Percentiles rank a stretch among this genome's conserved stretches.
Evolutionary conservation across 2,113 vertebrate species (phyloP).

Genomic region (Cinclus cinclus): DNA sequence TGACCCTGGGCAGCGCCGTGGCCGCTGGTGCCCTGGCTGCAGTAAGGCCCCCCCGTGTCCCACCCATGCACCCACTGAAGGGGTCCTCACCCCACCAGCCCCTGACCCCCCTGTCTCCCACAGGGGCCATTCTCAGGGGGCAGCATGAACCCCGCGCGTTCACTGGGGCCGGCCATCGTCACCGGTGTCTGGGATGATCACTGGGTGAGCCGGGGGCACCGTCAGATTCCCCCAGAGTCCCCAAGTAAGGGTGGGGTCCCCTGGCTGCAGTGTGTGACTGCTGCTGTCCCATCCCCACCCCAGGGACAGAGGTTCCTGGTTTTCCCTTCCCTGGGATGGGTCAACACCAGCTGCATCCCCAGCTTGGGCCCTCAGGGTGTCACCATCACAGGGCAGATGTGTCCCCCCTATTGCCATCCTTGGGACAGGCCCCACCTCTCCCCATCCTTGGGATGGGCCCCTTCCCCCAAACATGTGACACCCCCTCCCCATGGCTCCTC

Average conservation of each 20-base stretch:
- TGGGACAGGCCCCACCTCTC: background rate
- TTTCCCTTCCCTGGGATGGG: background rate
- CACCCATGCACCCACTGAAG: rapidly evolving
- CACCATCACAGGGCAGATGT: background rate
- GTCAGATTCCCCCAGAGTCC: rapidly evolving
- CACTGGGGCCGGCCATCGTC: constrained; percentile 80
- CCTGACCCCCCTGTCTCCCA: background rate
- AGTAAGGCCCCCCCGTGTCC: constrained; percentile 27
- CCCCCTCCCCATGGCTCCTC: background rate
- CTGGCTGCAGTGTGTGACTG: background rate
- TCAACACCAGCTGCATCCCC: no score
- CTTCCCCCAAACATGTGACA: background rate
- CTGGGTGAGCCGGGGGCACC: constrained; percentile 72
- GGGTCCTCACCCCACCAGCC: rapidly evolving
- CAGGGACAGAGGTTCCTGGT: rapidly evolving
- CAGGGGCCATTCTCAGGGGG: constrained; percentile 81
- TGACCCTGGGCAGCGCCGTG: constrained; percentile 80
- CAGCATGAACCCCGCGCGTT: constrained; percentile 81
- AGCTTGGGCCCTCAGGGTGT: background rate
- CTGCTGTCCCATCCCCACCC: rapidly evolving
- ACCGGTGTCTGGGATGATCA: constrained; percentile 83
- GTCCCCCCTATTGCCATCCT: background rate
- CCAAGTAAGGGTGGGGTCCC: background rate
- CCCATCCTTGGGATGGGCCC: background rate
- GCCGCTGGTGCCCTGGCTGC: constrained; percentile 74